Evolutionary conservation across 2,888 invertebrate genomes (phyloP).

Genomic region (Campopleginae sp.): DNA sequence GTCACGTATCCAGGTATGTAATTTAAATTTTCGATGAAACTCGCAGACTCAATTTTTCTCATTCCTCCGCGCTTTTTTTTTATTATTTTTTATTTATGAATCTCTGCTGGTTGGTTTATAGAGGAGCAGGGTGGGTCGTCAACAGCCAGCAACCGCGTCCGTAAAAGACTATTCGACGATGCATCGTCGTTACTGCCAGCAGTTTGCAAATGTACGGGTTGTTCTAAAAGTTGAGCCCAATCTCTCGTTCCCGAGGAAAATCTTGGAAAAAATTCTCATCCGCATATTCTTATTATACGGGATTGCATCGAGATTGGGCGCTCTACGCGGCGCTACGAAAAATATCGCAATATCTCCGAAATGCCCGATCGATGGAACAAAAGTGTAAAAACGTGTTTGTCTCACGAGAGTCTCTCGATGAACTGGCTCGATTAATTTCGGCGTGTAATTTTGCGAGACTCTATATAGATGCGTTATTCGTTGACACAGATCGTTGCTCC

Average conservation of each 20-base stretch:
- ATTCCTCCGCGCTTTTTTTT: conserved; percentile 19
- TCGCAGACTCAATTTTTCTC: conserved; percentile 45
- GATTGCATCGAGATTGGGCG: no score
- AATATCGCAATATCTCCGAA: not conserved
- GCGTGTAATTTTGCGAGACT: not conserved
- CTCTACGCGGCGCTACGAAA: no score
- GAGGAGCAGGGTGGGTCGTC: conserved; percentile 42
- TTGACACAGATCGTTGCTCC: conserved; percentile 54
- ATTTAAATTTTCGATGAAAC: conserved; percentile 65
- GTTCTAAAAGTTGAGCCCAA: not conserved
- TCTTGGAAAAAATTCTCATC: no score
- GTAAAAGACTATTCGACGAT: conserved; percentile 61
- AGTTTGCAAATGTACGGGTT: not conserved
- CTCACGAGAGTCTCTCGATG: not conserved
- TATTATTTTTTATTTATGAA: conserved; percentile 16
- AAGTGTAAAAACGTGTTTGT: not conserved
- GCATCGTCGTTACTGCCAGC: conserved; percentile 43
- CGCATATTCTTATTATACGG: no score
- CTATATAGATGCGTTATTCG: not conserved
- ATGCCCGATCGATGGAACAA: not conserved
- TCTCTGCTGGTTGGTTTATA: not conserved
- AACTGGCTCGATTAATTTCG: not conserved
- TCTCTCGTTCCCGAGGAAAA: not conserved
- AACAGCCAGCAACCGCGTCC: conserved; percentile 21
- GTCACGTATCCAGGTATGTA: conserved; percentile 48